A percentile compares a stretch with the other conserved stretches of the same genome.
phyloP scores from a whole-genome alignment of 2,797 vertebrate genomes.

The Cryptoblepharus egeriae region DNA sequence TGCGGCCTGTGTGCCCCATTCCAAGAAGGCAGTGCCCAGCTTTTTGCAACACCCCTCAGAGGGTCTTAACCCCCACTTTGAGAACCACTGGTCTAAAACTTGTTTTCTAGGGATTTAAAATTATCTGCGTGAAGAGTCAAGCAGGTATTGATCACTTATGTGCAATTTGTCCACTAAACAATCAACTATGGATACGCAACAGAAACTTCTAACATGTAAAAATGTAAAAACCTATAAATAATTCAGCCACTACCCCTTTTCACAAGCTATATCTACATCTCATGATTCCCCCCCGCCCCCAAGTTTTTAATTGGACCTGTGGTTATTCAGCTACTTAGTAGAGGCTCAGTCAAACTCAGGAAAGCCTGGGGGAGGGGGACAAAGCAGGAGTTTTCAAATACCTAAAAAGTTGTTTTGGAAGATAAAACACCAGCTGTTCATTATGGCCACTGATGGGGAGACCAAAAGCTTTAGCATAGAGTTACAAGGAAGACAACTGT shows the following conservation, averaged over 20 bases:
- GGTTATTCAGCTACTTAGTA: background rate
- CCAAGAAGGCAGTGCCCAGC: too few relatives aligned
- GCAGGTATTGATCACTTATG: background rate
- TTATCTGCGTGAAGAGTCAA: background rate
- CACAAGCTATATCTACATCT: background rate
- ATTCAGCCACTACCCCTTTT: background rate
- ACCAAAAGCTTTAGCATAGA: constrained; percentile 11
- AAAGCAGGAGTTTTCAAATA: constrained; percentile 17
- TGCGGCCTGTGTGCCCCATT: too few relatives aligned
- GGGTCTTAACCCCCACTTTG: too few relatives aligned
- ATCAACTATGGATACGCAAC: background rate
- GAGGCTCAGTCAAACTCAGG: background rate
- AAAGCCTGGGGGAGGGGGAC: background rate
- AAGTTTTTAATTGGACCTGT: background rate
- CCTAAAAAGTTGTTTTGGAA: constrained; percentile 20
- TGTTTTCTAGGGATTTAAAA: background rate
- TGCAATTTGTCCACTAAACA: background rate
- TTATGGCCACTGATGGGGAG: constrained; percentile 11
- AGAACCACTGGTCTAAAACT: background rate
- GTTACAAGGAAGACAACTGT: constrained; percentile 31
- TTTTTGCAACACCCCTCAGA: too few relatives aligned
- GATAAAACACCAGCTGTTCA: constrained; percentile 38
- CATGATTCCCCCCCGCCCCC: too few relatives aligned
- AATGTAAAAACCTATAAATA: background rate
- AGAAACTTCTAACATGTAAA: background rate